Percentiles rank a stretch among this genome's conserved stretches.
Evolutionary conservation across 1,140 invertebrate genomes (phyloP).

Genomic region (Leptopilina clavipes): DNA sequence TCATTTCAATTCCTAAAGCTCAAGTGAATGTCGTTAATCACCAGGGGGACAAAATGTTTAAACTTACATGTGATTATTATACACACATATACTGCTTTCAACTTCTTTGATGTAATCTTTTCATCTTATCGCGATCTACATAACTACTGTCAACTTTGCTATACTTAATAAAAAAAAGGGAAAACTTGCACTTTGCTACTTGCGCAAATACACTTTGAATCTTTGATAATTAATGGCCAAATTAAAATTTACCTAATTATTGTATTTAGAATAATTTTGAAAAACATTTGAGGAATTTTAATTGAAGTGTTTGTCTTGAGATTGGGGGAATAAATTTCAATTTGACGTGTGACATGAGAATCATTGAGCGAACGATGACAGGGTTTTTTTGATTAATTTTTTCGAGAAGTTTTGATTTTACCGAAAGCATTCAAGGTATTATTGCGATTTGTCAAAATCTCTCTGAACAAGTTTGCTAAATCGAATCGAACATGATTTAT

Average conservation of each 20-base stretch:
- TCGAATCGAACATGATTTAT: constrained; percentile 6
- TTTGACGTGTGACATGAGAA: too few species aligned
- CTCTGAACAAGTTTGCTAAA: constrained; percentile 26
- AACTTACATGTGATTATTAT: background rate
- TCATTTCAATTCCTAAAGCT: constrained; percentile 10
- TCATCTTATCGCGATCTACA: background rate
- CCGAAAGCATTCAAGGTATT: background rate
- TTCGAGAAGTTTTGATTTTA: constrained; percentile 4
- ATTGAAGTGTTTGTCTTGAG: too few species aligned
- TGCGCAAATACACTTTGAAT: too few species aligned
- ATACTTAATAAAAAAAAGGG: background rate
- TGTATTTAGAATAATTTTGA: too few species aligned
- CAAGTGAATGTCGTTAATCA: constrained; percentile 28
- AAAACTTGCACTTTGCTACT: background rate
- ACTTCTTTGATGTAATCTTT: constrained; percentile 22
- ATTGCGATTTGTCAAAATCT: constrained; percentile 20
- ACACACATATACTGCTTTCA: background rate
- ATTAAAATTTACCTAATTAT: too few species aligned
- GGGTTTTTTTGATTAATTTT: background rate
- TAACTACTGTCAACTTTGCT: background rate
- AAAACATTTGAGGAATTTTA: too few species aligned
- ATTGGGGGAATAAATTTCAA: background rate
- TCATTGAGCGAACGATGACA: too few species aligned
- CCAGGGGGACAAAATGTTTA: background rate
- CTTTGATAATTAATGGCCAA: too few species aligned